These are phyloP conservation scores for Neogobius melanostomus DNA, from an alignment of 2,113 vertebrate species.

Conservation along the genomic window DNA sequence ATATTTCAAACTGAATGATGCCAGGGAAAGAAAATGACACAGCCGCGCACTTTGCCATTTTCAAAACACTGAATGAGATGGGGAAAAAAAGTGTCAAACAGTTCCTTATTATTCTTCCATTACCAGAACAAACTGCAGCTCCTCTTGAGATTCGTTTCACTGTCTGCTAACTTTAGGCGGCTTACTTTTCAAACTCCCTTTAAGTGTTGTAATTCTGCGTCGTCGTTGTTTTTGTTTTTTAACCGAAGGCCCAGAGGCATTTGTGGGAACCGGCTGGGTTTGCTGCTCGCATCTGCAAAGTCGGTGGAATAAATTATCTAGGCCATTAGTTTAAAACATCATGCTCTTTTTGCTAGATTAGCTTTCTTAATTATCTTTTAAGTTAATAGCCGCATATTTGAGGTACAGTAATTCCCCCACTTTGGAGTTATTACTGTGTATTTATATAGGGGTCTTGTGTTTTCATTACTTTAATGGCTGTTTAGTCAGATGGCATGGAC, in stretches of 20 bases:
- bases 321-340: conserved; percentile 27
- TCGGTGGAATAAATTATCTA: conserved; percentile 20
- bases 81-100: not conserved
- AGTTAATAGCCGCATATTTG: conserved; percentile 15
- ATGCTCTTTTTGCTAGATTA: conserved; percentile 25
- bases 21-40: too few relatives aligned
- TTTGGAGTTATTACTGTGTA: not conserved
- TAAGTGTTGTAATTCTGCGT: conserved; percentile 11
- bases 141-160: not conserved
- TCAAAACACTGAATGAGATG: not conserved
- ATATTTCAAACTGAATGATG: too few relatives aligned
- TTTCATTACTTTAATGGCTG: conserved; percentile 14
- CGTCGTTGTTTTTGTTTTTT: not conserved
- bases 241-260: conserved; percentile 30
- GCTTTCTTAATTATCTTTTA: conserved; percentile 25
- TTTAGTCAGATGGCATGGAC: not conserved
- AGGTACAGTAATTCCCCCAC: conserved; percentile 3
- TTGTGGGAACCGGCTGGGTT: conserved; percentile 24
- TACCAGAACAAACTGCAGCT: conserved; percentile 2
- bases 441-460: not conserved
- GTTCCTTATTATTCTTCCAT: not conserved
- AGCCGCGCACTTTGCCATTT: too few relatives aligned
- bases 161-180: not conserved
- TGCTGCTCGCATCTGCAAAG: conserved; percentile 39
- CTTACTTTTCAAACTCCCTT: conserved; percentile 11